Evolutionary conservation across 2,113 vertebrate species (phyloP).

Genomic region (Vulpes lagopus): DNA sequence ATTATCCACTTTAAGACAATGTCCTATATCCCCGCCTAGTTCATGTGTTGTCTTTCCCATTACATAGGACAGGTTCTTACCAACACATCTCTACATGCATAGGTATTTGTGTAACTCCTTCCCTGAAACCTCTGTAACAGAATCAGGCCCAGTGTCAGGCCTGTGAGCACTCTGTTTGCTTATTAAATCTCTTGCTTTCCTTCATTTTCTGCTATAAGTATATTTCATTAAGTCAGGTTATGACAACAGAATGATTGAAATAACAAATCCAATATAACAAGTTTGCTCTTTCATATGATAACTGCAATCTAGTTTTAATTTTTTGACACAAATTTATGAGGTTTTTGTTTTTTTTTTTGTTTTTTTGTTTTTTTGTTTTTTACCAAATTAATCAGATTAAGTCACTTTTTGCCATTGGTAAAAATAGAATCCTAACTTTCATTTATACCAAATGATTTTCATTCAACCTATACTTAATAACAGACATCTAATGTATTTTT

Average conservation of each 20-base stretch:
- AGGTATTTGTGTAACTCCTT: accelerated
- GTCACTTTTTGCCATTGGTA: neutral
- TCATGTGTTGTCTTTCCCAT: neutral
- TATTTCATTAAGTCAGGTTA: neutral
- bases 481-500: neutral
- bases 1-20: neutral
- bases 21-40: neutral
- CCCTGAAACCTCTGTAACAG: neutral
- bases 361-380: conserved; percentile 4
- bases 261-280: neutral
- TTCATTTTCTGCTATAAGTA: neutral
- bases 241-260: neutral
- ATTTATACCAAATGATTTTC: neutral
- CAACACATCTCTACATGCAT: accelerated
- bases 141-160: neutral
- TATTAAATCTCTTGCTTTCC: neutral
- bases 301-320: neutral
- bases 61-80: accelerated
- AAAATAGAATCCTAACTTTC: neutral
- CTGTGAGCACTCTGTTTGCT: accelerated
- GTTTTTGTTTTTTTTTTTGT: neutral
- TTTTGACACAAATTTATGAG: neutral
- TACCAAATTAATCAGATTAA: neutral
- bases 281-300: neutral
- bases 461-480: neutral